phyloP scores from a whole-genome alignment of 2,888 invertebrate genomes.

The Molanna angustata region DNA sequence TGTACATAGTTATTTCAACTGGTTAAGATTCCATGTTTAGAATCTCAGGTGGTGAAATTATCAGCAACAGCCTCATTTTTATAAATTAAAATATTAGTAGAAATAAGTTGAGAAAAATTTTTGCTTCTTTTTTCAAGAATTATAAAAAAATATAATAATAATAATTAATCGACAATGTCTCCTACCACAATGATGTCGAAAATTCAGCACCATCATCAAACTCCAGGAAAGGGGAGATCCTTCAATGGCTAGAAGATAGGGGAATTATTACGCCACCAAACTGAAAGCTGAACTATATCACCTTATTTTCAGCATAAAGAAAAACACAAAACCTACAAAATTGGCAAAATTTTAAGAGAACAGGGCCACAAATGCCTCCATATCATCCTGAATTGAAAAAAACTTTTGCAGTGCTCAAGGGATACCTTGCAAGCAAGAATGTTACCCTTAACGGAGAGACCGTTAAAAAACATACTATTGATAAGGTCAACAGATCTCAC shows the following conservation, averaged over 20 bases:
- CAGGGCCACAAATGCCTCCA: background rate
- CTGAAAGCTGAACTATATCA: constrained; percentile 3
- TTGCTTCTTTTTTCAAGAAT: too few relatives aligned
- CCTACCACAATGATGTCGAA: constrained; percentile 4
- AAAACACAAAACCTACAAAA: background rate
- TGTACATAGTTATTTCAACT: too few relatives aligned
- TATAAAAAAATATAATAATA: too few relatives aligned
- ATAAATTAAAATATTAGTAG: too few relatives aligned
- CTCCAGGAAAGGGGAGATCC: background rate
- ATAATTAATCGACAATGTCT: constrained; percentile 3
- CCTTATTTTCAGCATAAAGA: constrained; percentile 1
- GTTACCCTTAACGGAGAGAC: background rate
- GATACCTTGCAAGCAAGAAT: background rate
- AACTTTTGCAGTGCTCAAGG: background rate
- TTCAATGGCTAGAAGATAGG: background rate
- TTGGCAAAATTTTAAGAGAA: constrained; percentile 4
- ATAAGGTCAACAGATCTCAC: background rate
- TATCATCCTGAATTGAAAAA: constrained; percentile 6
- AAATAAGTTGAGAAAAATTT: too few relatives aligned
- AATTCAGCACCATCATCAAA: constrained; percentile 6
- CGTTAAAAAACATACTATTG: background rate
- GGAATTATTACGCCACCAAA: background rate
- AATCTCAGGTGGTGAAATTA: too few relatives aligned
- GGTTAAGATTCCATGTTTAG: too few relatives aligned
- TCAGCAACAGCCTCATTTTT: too few relatives aligned